These are phyloP conservation scores for Stenodera caucasica DNA, from an alignment of 2,888 invertebrate genomes.

Conservation along the genomic window DNA sequence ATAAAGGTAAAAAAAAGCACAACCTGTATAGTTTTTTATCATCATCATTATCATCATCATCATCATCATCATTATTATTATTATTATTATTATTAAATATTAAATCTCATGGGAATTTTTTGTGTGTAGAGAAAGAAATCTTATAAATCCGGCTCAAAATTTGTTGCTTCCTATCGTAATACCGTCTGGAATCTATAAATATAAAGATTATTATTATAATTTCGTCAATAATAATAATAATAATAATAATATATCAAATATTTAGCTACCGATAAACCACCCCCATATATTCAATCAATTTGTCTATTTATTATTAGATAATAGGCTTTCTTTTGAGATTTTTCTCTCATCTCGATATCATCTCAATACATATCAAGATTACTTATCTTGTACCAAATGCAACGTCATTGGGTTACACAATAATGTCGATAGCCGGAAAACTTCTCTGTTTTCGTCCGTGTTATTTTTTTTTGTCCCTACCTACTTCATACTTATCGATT, in stretches of 20 bases:
- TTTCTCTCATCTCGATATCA: not conserved
- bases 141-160: conserved; percentile 23
- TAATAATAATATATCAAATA: no score
- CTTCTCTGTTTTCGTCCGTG: not conserved
- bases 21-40: no score
- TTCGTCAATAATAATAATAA: no score
- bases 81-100: not conserved
- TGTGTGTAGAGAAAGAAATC: no score
- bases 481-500: not conserved
- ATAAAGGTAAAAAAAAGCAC: not conserved
- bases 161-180: conserved; percentile 30
- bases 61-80: not conserved
- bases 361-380: not conserved
- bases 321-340: conserved; percentile 18
- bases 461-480: not conserved
- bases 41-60: no score
- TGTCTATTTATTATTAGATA: conserved; percentile 24
- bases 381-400: not conserved
- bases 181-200: conserved; percentile 40
- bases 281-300: not conserved
- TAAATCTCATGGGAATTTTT: no score
- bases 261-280: conserved; percentile 1
- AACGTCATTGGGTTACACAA: conserved; percentile 5
- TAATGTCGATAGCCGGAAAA: not conserved
- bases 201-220: not conserved